Evolutionary conservation across 1,140 invertebrate species (phyloP), one percentile per base, ranked within the genome.

Genomic region (Drosophila varians): DNA sequence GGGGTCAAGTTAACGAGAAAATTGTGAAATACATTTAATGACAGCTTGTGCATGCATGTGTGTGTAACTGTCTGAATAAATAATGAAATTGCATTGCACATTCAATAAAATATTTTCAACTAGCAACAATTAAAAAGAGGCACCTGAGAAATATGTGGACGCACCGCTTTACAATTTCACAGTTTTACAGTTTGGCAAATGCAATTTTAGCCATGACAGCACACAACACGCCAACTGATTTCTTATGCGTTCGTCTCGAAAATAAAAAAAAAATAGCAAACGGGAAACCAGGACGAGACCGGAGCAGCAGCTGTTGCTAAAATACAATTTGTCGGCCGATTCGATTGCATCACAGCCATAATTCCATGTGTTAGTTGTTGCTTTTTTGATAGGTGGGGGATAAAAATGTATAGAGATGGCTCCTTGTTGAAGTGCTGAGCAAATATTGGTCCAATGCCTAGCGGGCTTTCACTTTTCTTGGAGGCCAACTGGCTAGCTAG

Each of bases 141-240:
- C 47, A 69, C 48, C 51, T 70, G 57, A 31, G 40, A 76, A 87
- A 86, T 80, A 76, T 80, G 76, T 86, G 62, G 79, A 74, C 58
- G 73, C 60, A 58, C 61, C 61, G 43, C 66, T 54, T 40, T 14
- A 38, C 31, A 31, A 45, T 57, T 52, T 62, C 60, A 58, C 61
- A 56, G 43, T 60, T 54, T 40, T 14, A 38, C 31, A 31, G 48
- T 57, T 52, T 62, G 69, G 62, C 78, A 86, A 64, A 64, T 83
- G 74, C 78, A 74, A 80, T 77, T 73, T 51, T 60, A 72, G 69
- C 47, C 64, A 56, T 80, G 79, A 86, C 79, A 86, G 72, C 72
- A 3, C 72, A 3, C 31, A 49, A 56, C 45, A 52, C 40, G 51
- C 62, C 68, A 42, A 58, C 62, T 72, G 55, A 68, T 66, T 25